phyloP scores from a whole-genome alignment of 2,888 invertebrate species.

The Flabesymbios commensalis region DNA sequence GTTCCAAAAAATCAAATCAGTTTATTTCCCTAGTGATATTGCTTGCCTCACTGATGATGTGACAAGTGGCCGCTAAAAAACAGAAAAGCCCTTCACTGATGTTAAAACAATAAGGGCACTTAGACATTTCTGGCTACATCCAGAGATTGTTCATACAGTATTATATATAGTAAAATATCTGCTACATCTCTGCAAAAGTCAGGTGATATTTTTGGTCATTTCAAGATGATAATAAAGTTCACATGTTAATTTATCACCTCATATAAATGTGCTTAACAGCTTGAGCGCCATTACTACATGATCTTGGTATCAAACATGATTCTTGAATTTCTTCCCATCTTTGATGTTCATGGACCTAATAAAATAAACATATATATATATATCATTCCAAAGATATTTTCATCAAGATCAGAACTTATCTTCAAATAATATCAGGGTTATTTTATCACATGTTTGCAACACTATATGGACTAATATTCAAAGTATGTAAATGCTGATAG shows the following conservation, averaged over 20 bases:
- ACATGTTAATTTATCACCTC: slow-evolving; percentile 63
- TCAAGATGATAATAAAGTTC: background rate
- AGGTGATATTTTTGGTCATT: background rate
- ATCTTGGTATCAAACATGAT: slow-evolving; percentile 69
- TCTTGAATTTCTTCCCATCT: slow-evolving; percentile 81
- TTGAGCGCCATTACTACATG: slow-evolving; percentile 86
- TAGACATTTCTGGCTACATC: too few relatives aligned
- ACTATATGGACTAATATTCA: too few relatives aligned
- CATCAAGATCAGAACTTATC: too few relatives aligned
- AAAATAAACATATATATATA: slow-evolving; percentile 22
- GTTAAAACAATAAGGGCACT: too few relatives aligned
- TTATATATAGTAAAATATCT: background rate
- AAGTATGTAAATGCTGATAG: too few relatives aligned
- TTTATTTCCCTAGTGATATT: too few relatives aligned
- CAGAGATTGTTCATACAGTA: background rate
- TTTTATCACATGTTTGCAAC: too few relatives aligned
- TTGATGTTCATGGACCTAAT: slow-evolving; percentile 84
- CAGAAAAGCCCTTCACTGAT: too few relatives aligned
- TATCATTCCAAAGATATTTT: background rate
- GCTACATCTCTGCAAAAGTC: background rate
- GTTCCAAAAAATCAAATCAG: too few relatives aligned
- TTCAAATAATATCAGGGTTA: too few relatives aligned
- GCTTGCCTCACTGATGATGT: too few relatives aligned
- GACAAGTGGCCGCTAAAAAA: too few relatives aligned
- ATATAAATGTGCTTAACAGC: slow-evolving; percentile 83